Evolutionary conservation across 1,140 invertebrate species (phyloP).

Genomic region (Nephila pilipes): DNA sequence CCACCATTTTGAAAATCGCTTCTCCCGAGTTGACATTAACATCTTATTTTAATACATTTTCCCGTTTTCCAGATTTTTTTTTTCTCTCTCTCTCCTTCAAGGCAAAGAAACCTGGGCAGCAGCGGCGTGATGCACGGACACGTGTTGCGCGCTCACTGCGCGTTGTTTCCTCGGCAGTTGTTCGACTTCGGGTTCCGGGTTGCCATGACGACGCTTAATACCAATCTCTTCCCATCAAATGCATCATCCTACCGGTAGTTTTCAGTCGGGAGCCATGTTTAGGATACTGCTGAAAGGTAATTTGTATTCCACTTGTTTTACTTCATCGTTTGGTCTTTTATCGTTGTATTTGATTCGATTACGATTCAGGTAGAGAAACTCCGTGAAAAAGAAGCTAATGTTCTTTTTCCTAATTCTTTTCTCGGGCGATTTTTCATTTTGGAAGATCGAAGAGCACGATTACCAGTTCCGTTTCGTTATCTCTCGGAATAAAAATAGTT

Average conservation of each 20-base stretch:
- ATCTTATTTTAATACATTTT: not conserved
- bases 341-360: not conserved
- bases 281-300: constrained; percentile 47
- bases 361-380: no score
- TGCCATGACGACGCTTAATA: constrained; percentile 45
- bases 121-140: not conserved
- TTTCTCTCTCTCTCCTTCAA: not conserved
- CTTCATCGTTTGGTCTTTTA: not conserved
- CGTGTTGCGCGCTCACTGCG: constrained; percentile 38
- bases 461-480: not conserved
- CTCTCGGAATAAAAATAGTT: not conserved
- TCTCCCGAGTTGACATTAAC: no score
- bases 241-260: constrained; percentile 22
- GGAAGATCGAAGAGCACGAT: not conserved
- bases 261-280: constrained; percentile 37
- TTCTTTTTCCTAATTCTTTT: not conserved
- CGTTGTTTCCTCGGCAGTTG: constrained; percentile 59
- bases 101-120: not conserved
- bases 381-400: not conserved
- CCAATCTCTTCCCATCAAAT: constrained; percentile 51
- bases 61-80: not conserved
- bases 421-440: not conserved
- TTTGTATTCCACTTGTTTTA: constrained; percentile 27
- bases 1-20: no score
- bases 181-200: constrained; percentile 44